Evolutionary conservation across 2,113 vertebrate genomes (phyloP).

Genomic region (Cnemophilus loriae): DNA sequence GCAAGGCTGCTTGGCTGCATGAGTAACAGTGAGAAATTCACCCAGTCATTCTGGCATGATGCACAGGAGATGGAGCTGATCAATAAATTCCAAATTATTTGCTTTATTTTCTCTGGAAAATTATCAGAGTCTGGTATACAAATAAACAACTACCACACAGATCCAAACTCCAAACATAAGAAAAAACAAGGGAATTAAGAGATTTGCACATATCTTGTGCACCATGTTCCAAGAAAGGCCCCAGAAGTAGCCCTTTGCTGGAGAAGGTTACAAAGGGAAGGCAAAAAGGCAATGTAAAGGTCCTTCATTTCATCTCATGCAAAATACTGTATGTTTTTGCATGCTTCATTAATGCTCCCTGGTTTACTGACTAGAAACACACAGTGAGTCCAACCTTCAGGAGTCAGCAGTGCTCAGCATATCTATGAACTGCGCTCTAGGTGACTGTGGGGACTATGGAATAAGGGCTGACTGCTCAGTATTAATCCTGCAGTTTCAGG

Average conservation of each 20-base stretch:
- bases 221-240: background rate
- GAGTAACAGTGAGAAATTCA: background rate
- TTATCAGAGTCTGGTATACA: background rate
- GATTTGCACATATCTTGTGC: background rate
- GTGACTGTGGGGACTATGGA: background rate
- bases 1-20: background rate
- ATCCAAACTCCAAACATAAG: background rate
- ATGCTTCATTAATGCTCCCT: conserved; percentile 4
- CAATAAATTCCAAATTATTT: background rate
- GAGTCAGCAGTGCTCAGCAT: conserved; percentile 44
- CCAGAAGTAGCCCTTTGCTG: background rate
- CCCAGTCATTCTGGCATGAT: background rate
- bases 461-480: background rate
- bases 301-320: background rate
- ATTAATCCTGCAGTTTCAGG: background rate
- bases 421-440: background rate
- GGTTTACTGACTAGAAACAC: background rate
- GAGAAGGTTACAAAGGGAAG: background rate
- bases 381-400: conserved; percentile 42
- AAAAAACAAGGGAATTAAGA: background rate
- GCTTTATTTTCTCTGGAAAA: background rate
- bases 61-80: background rate
- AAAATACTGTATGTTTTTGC: background rate
- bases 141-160: background rate
- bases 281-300: background rate